Base-by-base conservation (phyloP, 2,797 vertebrate genomes). In the Alectoris magna region DNA sequence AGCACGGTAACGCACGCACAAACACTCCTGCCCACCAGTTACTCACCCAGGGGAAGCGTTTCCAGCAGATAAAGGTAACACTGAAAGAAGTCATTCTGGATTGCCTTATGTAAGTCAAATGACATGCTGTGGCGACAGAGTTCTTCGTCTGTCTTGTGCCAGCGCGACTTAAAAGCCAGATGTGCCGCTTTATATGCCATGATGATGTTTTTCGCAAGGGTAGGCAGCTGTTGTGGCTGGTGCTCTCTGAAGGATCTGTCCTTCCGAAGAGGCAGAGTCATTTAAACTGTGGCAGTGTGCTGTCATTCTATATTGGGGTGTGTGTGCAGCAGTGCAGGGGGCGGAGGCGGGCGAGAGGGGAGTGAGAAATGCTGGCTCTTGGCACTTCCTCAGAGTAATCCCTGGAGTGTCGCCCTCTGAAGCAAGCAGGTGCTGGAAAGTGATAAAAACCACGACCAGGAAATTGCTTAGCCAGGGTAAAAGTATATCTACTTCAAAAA, bases 81-180 rank as follows among this genome's bases (percentile, higher is more conserved):
- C 97, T 98, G 98, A 74, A 99, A 99, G 97, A 99, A 99, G 92
- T 99, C 99, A 21, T 97, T 98, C 86, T 98, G 97, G 87, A 99
- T 98, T 0, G 98, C 97, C 91, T 97, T 99, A 92, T 99, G 98
- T 93, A 99, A 97, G 88, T 99, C 95, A 74, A 99, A 99, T 91
- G 99, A 99, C 99, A 99, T 99, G 92, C 99, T 99, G 95, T 99
- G 98, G 80, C 98, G 98, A 87, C 99, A 99, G 96, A 99, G 98
- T 17, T 98, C 98, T 84, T 98, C 98, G 0, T 99, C 99, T 0
- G 99, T 99, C 93, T 98, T 97, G 60, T 98, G 98, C 99, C 99
- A 99, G 92, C 98, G 98, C 0, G 98, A 98, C 79, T 97, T 97
- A 93, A 99, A 98, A 7, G 98, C 99, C 88, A 98, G 98, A 95